A percentile compares a stretch with the other conserved stretches of the same genome.
Conservation (phyloP, 2,888 invertebrate species). For the Quadriops clusia region DNA sequence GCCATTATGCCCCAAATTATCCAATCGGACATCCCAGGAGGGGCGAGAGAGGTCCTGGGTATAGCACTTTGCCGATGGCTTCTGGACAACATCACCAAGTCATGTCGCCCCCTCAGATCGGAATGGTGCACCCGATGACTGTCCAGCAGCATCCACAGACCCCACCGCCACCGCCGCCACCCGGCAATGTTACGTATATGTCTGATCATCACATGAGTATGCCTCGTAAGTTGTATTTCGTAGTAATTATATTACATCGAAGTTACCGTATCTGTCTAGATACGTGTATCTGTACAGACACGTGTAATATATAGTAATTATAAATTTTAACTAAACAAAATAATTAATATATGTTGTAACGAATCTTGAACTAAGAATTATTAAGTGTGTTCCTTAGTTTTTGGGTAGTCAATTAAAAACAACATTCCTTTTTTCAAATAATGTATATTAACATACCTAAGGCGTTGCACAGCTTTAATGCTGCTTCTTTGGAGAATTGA, state of each 20-base stretch:
- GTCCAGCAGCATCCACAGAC: conserved; percentile 40
- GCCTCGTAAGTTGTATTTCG: conserved; percentile 70
- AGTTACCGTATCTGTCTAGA: too few relatives aligned
- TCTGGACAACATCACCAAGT: conserved; percentile 32
- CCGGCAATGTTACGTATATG: conserved; percentile 38
- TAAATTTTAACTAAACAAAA: too few relatives aligned
- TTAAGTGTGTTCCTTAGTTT: conserved; percentile 3
- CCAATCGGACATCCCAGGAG: conserved; percentile 69
- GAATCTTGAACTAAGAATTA: too few relatives aligned
- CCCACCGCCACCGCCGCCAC: conserved; percentile 55
- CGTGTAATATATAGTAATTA: too few relatives aligned
- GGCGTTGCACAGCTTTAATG: too few relatives aligned
- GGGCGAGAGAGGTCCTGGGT: conserved; percentile 52
- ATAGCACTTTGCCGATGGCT: conserved; percentile 71
- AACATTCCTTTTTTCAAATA: too few relatives aligned
- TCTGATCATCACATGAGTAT: conserved; percentile 53
- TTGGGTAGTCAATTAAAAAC: too few relatives aligned
- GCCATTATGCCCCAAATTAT: conserved; percentile 92
- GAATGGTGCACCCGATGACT: conserved; percentile 75
- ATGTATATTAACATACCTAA: too few relatives aligned
- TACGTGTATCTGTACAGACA: too few relatives aligned
- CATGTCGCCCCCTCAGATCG: conserved; percentile 44
- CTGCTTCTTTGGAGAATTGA: too few relatives aligned
- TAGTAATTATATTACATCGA: too few relatives aligned
- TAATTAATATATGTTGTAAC: too few relatives aligned